Conservation (phyloP, 2,113 vertebrate species). For the Sinocyclocheilus maitianheensis region DNA sequence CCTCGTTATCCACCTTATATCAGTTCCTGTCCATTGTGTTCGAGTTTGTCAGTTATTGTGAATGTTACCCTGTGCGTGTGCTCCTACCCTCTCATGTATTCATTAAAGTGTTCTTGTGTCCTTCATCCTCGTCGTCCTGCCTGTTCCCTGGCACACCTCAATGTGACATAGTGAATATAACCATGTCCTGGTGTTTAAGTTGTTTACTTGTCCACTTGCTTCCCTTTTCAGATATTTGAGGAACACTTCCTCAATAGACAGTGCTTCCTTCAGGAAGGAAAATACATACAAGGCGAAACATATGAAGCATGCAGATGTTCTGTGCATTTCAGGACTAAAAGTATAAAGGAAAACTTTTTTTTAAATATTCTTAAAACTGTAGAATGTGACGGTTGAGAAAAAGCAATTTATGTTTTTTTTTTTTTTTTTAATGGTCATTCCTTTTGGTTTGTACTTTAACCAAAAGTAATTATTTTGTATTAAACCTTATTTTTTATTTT, state of each 20-base stretch:
- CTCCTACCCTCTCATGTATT: too few relatives aligned
- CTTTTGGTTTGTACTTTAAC: too few relatives aligned
- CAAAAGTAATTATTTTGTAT: neutral
- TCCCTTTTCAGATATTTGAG: constrained; percentile 15
- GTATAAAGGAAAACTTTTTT: too few relatives aligned
- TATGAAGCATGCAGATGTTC: neutral
- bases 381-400: neutral
- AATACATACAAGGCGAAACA: neutral
- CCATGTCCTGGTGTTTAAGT: neutral
- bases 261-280: constrained; percentile 32
- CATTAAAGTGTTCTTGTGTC: too few relatives aligned
- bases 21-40: too few relatives aligned
- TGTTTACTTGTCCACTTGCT: constrained; percentile 10
- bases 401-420: too few relatives aligned
- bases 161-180: neutral
- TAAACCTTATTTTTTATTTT: neutral
- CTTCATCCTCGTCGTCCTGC: too few relatives aligned
- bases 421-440: too few relatives aligned
- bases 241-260: constrained; percentile 38
- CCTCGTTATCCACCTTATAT: too few relatives aligned
- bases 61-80: too few relatives aligned
- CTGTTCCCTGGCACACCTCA: too few relatives aligned
- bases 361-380: neutral
- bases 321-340: neutral
- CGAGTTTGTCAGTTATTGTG: too few relatives aligned